These are phyloP conservation scores for Drosophila dives DNA, from an alignment of 2,888 invertebrate genomes.

Conservation along the genomic window DNA sequence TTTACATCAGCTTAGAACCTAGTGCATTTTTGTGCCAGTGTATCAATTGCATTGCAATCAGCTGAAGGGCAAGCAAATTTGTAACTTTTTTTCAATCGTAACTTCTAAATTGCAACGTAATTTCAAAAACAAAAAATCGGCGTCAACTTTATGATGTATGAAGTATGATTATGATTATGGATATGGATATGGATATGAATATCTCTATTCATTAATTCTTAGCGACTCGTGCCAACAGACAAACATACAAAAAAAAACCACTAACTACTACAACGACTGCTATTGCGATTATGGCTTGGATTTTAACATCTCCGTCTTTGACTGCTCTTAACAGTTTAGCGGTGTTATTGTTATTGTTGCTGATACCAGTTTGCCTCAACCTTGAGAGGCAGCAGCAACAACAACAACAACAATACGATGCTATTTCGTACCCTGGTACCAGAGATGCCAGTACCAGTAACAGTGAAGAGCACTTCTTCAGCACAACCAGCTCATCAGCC, in stretches of 20 bases:
- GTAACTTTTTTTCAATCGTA: too few relatives aligned
- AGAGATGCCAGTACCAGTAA: conserved; percentile 17
- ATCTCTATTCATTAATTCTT: conserved; percentile 65
- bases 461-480: conserved; percentile 73
- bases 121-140: conserved; percentile 38
- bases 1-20: not conserved
- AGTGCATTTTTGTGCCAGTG: not conserved
- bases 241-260: conserved; percentile 1
- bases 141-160: conserved; percentile 41
- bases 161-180: conserved; percentile 2
- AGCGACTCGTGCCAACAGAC: conserved; percentile 69
- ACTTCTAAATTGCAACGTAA: conserved; percentile 44
- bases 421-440: conserved; percentile 60
- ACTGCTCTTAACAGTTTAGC: conserved; percentile 59
- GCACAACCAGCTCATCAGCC: conserved; percentile 27
- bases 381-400: conserved; percentile 63
- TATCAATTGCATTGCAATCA: conserved; percentile 14
- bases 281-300: conserved; percentile 34
- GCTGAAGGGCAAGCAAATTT: conserved; percentile 54
- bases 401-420: conserved; percentile 51
- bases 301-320: conserved; percentile 10
- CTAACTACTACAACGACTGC: conserved; percentile 7
- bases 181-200: conserved; percentile 37
- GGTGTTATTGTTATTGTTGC: conserved; percentile 43
- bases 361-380: conserved; percentile 76